Evolutionary conservation across 1,140 invertebrate genomes (phyloP).

Genomic region (Cyclargus thomasi): DNA sequence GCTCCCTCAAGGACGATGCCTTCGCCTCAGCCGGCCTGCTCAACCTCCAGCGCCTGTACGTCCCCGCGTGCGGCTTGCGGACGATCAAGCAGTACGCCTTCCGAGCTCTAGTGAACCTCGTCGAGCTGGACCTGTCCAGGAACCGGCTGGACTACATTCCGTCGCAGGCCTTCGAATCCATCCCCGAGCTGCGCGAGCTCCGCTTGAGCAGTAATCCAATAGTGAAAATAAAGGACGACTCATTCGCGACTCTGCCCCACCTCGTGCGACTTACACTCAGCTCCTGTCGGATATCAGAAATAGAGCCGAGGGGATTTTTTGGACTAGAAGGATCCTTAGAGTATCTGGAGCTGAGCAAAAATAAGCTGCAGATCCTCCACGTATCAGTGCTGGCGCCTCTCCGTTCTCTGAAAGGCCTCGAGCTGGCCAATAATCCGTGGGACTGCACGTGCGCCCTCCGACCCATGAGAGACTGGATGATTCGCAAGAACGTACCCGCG

Average conservation of each 20-base stretch:
- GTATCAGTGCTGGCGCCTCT: constrained; percentile 80
- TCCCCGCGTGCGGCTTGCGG: constrained; percentile 79
- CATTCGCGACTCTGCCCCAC: constrained; percentile 81
- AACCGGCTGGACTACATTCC: constrained; percentile 82
- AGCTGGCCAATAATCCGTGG: constrained; percentile 86
- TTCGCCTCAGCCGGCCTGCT: constrained; percentile 83
- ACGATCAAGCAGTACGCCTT: constrained; percentile 80
- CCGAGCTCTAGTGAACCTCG: constrained; percentile 82
- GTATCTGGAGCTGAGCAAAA: constrained; percentile 85
- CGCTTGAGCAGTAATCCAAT: constrained; percentile 85
- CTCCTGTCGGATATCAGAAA: constrained; percentile 79
- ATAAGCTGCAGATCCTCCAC: constrained; percentile 80
- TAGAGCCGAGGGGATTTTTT: constrained; percentile 82
- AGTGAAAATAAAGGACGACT: constrained; percentile 79
- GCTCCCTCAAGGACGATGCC: constrained; percentile 80
- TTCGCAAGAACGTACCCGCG: constrained; percentile 83
- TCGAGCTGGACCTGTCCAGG: constrained; percentile 86
- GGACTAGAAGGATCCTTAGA: constrained; percentile 82
- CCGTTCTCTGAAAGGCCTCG: constrained; percentile 82
- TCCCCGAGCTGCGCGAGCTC: constrained; percentile 84
- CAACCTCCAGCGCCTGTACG: constrained; percentile 86
- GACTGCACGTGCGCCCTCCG: constrained; percentile 87
- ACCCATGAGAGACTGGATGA: constrained; percentile 85
- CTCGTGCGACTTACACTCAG: constrained; percentile 84
- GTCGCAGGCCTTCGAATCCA: constrained; percentile 80